Conservation (phyloP, 2,797 vertebrate species). For the Anolis apletophallus region DNA sequence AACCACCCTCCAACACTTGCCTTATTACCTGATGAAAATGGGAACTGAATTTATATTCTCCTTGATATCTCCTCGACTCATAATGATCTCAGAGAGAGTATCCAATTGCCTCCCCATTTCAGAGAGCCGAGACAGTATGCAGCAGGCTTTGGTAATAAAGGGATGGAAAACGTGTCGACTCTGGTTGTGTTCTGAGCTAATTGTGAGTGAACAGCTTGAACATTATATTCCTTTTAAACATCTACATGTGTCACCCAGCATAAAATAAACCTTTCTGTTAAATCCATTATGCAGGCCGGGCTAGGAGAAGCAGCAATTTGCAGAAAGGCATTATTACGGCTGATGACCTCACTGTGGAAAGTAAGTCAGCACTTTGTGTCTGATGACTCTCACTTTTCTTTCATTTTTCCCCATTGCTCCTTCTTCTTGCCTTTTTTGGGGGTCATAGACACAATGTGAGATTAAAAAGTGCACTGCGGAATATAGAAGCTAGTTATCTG, state of each 20-base stretch:
- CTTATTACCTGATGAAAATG: constrained; percentile 54
- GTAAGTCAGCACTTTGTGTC: background rate
- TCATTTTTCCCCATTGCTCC: background rate
- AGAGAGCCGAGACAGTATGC: background rate
- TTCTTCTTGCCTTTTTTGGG: background rate
- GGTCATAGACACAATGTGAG: constrained; percentile 50
- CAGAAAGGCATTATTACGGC: background rate
- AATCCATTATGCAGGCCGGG: constrained; percentile 1
- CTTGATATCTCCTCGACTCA: constrained; percentile 40
- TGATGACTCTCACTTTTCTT: background rate
- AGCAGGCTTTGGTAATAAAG: constrained; percentile 8
- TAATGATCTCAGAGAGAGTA: constrained; percentile 42
- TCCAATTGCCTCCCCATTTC: constrained; percentile 35
- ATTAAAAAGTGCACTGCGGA: constrained; percentile 42
- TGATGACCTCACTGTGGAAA: constrained; percentile 13
- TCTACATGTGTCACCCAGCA: constrained; percentile 25
- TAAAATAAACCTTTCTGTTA: constrained; percentile 32
- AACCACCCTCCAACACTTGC: constrained; percentile 44
- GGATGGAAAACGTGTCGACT: background rate
- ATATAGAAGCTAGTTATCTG: constrained; percentile 41
- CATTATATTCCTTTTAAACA: constrained; percentile 45
- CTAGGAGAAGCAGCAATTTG: constrained; percentile 20
- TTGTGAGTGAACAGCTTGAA: constrained; percentile 2
- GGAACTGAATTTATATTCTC: constrained; percentile 44
- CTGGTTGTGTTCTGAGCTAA: constrained; percentile 37